phyloP scores from a whole-genome alignment of 1,140 invertebrate genomes.

The Xylocopa sonorina region DNA sequence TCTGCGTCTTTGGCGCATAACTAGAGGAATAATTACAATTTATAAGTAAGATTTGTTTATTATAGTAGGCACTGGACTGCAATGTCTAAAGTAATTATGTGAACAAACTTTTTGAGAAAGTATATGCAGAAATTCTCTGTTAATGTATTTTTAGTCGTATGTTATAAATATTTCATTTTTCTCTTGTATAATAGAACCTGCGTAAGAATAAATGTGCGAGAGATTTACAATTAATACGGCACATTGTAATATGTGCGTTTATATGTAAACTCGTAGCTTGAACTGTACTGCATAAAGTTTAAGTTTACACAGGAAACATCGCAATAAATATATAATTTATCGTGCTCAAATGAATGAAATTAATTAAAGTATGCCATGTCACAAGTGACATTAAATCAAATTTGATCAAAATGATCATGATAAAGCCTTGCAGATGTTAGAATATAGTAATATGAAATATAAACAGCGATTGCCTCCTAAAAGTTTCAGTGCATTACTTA shows the following conservation, averaged over 20 bases:
- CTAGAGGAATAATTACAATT: conserved; percentile 6
- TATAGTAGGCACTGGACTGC: conserved; percentile 45
- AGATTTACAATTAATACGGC: conserved; percentile 1
- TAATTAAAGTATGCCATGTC: neutral
- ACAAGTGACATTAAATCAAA: conserved; percentile 1
- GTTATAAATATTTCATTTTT: conserved; percentile 13
- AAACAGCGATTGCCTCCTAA: neutral
- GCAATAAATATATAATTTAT: conserved; percentile 18
- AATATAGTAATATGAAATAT: neutral
- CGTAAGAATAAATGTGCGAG: neutral
- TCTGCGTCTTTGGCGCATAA: neutral
- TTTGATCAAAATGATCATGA: neutral
- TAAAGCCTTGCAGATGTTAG: neutral
- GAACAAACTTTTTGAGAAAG: conserved; percentile 5
- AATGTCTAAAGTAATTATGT: conserved; percentile 35
- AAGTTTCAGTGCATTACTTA: neutral
- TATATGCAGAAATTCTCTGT: neutral
- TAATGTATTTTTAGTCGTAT: neutral
- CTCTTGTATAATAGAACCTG: neutral
- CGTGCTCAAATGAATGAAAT: neutral
- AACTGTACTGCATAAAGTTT: neutral
- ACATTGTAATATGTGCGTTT: neutral
- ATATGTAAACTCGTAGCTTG: neutral
- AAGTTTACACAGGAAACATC: neutral
- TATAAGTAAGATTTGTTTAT: conserved; percentile 45